Conservation (phyloP, 2,113 vertebrate genomes). For the Motacilla alba region DNA sequence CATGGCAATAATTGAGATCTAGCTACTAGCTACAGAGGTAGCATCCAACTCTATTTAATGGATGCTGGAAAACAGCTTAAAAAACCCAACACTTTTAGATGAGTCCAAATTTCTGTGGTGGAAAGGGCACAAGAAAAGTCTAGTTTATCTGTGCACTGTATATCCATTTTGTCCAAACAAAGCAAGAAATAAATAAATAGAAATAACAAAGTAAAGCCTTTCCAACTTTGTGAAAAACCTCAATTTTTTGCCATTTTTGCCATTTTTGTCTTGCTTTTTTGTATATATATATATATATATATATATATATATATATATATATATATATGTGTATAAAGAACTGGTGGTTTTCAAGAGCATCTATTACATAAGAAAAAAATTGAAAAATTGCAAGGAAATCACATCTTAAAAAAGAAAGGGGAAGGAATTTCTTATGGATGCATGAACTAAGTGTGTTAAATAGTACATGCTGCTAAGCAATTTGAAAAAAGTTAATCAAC, state of each 20-base stretch:
- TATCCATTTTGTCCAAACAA: background rate
- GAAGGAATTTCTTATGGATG: background rate
- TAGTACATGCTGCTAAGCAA: background rate
- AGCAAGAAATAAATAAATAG: background rate
- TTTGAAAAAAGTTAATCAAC: background rate
- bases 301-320: too few species aligned
- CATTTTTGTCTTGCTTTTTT: background rate
- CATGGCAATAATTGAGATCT: background rate
- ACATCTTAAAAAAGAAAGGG: background rate
- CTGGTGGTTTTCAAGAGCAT: background rate
- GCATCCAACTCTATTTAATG: background rate
- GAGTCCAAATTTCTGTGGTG: background rate
- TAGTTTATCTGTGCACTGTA: background rate
- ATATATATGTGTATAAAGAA: too few species aligned
- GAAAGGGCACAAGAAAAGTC: background rate
- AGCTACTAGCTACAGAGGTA: background rate
- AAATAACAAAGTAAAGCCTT: background rate
- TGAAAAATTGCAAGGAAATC: background rate
- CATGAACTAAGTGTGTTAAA: background rate
- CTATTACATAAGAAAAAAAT: background rate
- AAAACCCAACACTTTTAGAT: background rate
- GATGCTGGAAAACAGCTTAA: background rate
- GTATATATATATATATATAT: background rate
- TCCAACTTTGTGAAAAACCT: background rate
- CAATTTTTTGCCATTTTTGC: background rate